Evolutionary conservation across 2,797 vertebrate genomes (phyloP).

Genomic region (Nyctalus aviator): DNA sequence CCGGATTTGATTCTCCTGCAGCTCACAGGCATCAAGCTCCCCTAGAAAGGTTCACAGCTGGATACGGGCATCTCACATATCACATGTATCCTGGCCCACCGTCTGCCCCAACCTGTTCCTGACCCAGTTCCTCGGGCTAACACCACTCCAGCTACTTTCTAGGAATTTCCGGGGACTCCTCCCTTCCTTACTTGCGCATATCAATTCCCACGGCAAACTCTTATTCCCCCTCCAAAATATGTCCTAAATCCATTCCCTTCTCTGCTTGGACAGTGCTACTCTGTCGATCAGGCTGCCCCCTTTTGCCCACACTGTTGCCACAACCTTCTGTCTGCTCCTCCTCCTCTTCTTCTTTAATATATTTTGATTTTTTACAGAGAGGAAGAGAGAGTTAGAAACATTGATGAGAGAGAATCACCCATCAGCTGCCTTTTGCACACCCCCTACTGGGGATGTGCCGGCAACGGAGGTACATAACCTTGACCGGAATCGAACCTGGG

Average conservation of each 20-base stretch:
- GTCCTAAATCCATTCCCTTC: background rate
- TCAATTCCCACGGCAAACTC: background rate
- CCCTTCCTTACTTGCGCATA: background rate
- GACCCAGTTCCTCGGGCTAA: background rate
- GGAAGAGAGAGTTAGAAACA: too few relatives aligned
- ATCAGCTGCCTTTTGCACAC: too few relatives aligned
- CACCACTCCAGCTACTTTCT: background rate
- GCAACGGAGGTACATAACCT: too few relatives aligned
- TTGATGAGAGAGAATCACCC: too few relatives aligned
- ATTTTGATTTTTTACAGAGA: too few relatives aligned
- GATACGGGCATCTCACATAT: background rate
- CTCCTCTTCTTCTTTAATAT: too few relatives aligned
- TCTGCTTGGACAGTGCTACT: background rate
- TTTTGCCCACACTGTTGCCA: background rate
- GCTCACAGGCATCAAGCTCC: background rate
- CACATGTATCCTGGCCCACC: background rate
- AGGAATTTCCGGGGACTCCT: background rate
- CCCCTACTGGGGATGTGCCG: too few relatives aligned
- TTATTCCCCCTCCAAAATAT: background rate
- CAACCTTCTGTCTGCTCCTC: background rate
- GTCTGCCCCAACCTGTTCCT: background rate
- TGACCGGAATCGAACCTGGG: too few relatives aligned
- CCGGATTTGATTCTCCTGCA: background rate
- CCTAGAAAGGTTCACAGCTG: background rate
- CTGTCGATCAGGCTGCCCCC: background rate